A percentile compares a stretch with the other conserved stretches of the same genome.
Conservation (phyloP, 2,888 invertebrate species). For the Chrysolina haemoptera region DNA sequence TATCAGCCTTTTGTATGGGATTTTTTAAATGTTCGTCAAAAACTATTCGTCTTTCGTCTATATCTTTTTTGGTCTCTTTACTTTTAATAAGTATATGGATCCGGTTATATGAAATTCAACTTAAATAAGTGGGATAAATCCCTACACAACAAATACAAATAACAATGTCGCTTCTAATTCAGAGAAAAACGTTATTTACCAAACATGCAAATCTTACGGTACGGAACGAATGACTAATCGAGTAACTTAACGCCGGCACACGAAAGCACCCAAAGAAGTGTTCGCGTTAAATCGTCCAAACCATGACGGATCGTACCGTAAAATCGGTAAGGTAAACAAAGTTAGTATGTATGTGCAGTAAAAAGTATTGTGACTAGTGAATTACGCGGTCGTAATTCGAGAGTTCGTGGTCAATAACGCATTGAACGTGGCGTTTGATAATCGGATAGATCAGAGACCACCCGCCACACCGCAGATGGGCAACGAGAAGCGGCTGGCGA, state of each 20-base stretch:
- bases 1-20: no score
- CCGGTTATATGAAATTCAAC: no score
- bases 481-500: slow-evolving; percentile 13
- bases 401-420: slow-evolving; percentile 31
- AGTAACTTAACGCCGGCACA: slow-evolving; percentile 4
- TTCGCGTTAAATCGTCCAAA: slow-evolving; percentile 15
- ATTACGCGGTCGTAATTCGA: slow-evolving; percentile 43
- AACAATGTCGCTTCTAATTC: not conserved
- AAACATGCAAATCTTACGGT: slow-evolving; percentile 4
- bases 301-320: slow-evolving; percentile 9
- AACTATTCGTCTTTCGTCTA: no score
- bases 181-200: not conserved
- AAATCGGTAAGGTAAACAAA: slow-evolving; percentile 20
- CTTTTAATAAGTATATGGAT: no score
- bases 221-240: slow-evolving; percentile 4
- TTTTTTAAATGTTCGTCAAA: no score
- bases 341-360: slow-evolving; percentile 19
- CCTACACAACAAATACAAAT: no score
- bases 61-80: no score
- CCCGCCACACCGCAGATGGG: slow-evolving; percentile 43
- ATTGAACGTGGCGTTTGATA: slow-evolving; percentile 29
- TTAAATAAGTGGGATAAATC: no score
- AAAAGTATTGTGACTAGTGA: slow-evolving; percentile 42
- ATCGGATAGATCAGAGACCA: slow-evolving; percentile 38
- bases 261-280: slow-evolving; percentile 18